Base-by-base conservation (phyloP, 2,888 invertebrate genomes). In the Cantharis rufa region DNA sequence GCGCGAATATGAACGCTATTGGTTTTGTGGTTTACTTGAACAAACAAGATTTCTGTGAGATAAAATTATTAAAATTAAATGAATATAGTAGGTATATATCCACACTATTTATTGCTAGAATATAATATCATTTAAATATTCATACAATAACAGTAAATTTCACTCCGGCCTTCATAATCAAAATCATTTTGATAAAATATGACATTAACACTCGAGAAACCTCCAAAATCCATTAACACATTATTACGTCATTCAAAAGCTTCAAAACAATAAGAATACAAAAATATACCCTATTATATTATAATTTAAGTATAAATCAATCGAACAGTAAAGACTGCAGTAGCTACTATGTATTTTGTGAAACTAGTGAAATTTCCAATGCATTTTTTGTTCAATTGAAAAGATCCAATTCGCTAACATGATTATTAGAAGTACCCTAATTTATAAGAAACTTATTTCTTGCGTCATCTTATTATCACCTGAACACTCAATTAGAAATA, bases 1-100 rank as follows among this genome's bases (percentile, higher is more conserved):
- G 71, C 71, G 74, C 75, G 73, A 78, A 78, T 78, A 78, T 78
- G 75, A 72, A 75, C 72, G 68, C 62, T 71, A 72, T 72, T 70
- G 68, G 71, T 63, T 71, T 73, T 70, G 13, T n/a, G 74, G 74
- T 68, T 75, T 66, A 64, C 77, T 78, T 78, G 32, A 72, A 78
- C 78, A 78, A 78, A 78, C 75, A 78, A 70, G 72, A 75, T 75
- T 74, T 66, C 28, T 7, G 32, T 1, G n/a, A 2, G n/a, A n/a
- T n/a, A 48, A 48, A n/a, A 48, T 48, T 48, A n/a, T 48, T 48
- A 48, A n/a, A 24, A 24, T 24, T 24, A 24, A 24, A 24, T 9
- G 21, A 7, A 21, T n/a, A n/a, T n/a, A n/a, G n/a, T n/a, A n/a
- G n/a, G n/a, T n/a, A 18, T 1, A 18, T 18, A 3, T 21, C 2